phyloP scores from a whole-genome alignment of 2,888 invertebrate genomes.

The Esperia sulphurella region DNA sequence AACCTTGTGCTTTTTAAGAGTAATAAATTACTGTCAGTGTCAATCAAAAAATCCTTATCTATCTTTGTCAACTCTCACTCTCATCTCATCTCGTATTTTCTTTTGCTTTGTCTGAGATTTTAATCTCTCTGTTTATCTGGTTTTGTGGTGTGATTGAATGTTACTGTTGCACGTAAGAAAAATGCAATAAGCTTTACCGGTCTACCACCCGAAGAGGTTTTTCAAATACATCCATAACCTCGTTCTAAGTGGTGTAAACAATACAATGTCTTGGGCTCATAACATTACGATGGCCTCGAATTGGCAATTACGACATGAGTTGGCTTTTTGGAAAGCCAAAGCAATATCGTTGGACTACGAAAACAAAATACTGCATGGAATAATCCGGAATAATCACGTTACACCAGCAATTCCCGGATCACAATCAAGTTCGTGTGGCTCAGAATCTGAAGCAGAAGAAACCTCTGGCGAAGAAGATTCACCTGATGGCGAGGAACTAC shows the following conservation, averaged over 20 bases:
- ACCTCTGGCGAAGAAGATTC: not conserved
- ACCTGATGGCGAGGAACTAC: conserved; percentile 18
- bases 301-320: conserved; percentile 77
- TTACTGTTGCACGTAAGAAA: no score
- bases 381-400: conserved; percentile 53
- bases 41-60: no score
- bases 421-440: not conserved
- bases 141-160: no score
- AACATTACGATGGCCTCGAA: conserved; percentile 55
- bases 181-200: no score
- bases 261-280: conserved; percentile 65
- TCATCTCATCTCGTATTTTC: no score
- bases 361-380: conserved; percentile 75
- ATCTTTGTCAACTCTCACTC: no score
- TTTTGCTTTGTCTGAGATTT: no score
- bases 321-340: conserved; percentile 81
- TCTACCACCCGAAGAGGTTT: no score
- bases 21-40: no score
- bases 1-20: no score
- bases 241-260: conserved; percentile 24
- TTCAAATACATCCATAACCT: no score
- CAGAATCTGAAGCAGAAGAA: conserved; percentile 11
- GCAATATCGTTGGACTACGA: conserved; percentile 79
- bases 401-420: conserved; percentile 11
- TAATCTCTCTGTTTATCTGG: no score